phyloP scores from a whole-genome alignment of 2,888 invertebrate species.

The Helicoverpa assulta region DNA sequence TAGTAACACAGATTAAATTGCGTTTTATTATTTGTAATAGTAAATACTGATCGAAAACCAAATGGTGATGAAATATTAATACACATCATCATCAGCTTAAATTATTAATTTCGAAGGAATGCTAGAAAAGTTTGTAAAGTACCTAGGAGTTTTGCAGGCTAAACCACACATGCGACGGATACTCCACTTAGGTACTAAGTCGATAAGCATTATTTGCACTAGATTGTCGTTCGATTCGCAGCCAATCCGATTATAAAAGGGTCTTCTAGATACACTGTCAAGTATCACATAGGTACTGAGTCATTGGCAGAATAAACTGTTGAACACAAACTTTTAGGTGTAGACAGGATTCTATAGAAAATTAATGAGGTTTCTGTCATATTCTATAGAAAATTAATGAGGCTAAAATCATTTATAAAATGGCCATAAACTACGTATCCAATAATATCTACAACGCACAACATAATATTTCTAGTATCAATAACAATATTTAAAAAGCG shows the following conservation, averaged over 20 bases:
- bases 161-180: background rate
- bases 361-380: too few species aligned
- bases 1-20: background rate
- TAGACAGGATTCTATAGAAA: too few species aligned
- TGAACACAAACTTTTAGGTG: too few species aligned
- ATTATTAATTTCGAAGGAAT: background rate
- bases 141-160: background rate
- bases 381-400: too few species aligned
- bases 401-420: too few species aligned
- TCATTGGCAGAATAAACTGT: too few species aligned
- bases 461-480: too few species aligned
- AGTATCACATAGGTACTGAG: background rate
- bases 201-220: conserved; percentile 14
- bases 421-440: too few species aligned
- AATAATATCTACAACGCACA: too few species aligned
- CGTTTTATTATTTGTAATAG: background rate
- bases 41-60: background rate
- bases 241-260: conserved; percentile 19
- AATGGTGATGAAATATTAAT: background rate
- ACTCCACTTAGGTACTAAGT: background rate
- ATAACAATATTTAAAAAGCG: too few species aligned
- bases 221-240: conserved; percentile 5
- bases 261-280: background rate
- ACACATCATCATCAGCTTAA: too few species aligned
- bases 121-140: background rate